Evolutionary conservation across 2,797 vertebrate species (phyloP).

Genomic region (Gymnoscopelus microlampas): DNA sequence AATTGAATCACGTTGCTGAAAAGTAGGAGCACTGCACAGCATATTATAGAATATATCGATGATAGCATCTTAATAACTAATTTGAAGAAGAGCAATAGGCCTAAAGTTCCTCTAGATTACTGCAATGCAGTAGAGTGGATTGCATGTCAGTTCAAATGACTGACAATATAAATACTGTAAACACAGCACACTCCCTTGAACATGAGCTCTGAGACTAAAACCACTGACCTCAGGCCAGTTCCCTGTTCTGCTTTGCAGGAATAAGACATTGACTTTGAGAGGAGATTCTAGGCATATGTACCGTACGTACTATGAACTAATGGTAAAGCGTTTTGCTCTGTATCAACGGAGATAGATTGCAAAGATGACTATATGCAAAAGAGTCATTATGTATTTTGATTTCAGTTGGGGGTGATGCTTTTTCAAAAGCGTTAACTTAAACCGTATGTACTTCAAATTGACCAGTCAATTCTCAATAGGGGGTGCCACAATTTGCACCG

Average conservation of each 20-base stretch:
- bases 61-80: conserved; percentile 15
- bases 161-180: conserved; percentile 58
- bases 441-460: too few species aligned
- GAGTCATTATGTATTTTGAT: too few species aligned
- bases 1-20: conserved; percentile 38
- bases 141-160: conserved; percentile 49
- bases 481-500: too few species aligned
- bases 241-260: conserved; percentile 45
- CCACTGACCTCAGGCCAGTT: conserved; percentile 51
- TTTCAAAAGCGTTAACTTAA: too few species aligned
- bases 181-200: conserved; percentile 33
- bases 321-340: too few species aligned
- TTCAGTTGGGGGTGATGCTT: too few species aligned
- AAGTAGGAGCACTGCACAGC: conserved; percentile 17
- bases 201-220: conserved; percentile 39
- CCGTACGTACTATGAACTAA: not conserved
- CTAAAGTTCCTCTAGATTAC: too few species aligned
- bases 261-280: conserved; percentile 6
- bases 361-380: too few species aligned
- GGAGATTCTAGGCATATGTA: conserved; percentile 3
- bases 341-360: too few species aligned
- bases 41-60: conserved; percentile 10
- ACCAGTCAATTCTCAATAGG: too few species aligned
- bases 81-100: conserved; percentile 6
- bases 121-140: conserved; percentile 37